Conservation (phyloP, 2,113 vertebrate genomes). For the Phylloscopus whistleri region DNA sequence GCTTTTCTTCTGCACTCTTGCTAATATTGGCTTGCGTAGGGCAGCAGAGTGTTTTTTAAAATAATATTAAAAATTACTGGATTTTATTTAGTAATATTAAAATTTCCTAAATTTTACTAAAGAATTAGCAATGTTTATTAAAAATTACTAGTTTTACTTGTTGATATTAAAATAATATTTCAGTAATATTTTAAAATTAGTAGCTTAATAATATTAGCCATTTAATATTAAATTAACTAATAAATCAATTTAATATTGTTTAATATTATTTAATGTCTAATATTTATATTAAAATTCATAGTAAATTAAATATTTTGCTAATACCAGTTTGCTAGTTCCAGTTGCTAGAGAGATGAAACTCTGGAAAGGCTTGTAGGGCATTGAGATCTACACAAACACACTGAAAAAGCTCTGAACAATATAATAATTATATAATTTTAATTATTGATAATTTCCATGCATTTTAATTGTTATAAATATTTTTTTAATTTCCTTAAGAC, state of each 20-base stretch:
- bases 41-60: background rate
- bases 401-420: background rate
- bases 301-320: background rate
- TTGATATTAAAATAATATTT: background rate
- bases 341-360: background rate
- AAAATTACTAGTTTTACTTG: background rate
- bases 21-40: background rate
- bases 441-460: background rate
- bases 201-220: rapidly evolving
- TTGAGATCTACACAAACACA: background rate
- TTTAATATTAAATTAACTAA: background rate
- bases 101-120: background rate
- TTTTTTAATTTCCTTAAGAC: background rate
- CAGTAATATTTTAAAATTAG: background rate
- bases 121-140: background rate
- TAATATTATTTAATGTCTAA: too few relatives aligned
- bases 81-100: background rate
- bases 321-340: background rate
- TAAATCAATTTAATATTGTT: background rate
- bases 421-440: background rate
- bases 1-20: background rate
- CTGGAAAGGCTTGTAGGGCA: background rate
- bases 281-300: background rate
- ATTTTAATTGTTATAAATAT: background rate
- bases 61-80: background rate